Evolutionary conservation across 2,888 invertebrate genomes (phyloP).

Genomic region (Drosophila robusta): DNA sequence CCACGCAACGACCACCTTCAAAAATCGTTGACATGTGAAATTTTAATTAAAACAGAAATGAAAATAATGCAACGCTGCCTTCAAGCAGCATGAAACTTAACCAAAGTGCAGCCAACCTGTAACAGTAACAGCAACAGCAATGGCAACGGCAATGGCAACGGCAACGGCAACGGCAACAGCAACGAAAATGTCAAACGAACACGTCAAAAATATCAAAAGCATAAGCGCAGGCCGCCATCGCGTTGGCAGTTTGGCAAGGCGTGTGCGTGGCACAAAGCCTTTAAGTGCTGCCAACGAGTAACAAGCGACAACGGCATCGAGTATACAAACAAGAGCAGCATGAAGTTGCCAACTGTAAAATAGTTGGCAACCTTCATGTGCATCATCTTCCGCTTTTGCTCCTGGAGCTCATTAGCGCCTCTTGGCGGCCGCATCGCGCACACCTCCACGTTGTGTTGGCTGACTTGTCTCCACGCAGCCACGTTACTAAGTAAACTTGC

Average conservation of each 20-base stretch:
- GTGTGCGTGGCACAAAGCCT: constrained; percentile 63
- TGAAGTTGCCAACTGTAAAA: constrained; percentile 57
- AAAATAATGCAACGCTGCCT: constrained; percentile 47
- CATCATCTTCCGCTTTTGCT: constrained; percentile 18
- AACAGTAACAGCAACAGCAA: constrained; percentile 22
- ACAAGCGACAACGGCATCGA: constrained; percentile 35
- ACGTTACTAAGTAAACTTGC: constrained; percentile 8
- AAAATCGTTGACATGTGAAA: constrained; percentile 76
- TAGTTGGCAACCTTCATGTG: constrained; percentile 38
- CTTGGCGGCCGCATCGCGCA: constrained; percentile 17
- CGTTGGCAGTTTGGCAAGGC: constrained; percentile 41
- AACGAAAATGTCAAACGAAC: constrained; percentile 67
- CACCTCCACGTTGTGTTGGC: constrained; percentile 45
- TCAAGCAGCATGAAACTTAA: constrained; percentile 20
- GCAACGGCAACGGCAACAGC: constrained; percentile 6
- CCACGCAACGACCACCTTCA: constrained; percentile 43
- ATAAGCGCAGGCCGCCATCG: constrained; percentile 43
- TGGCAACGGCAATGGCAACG: constrained; percentile 4
- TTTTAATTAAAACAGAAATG: constrained; percentile 78
- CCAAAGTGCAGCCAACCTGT: constrained; percentile 40
- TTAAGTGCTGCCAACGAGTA: constrained; percentile 69
- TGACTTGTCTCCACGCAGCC: constrained; percentile 57
- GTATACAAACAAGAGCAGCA: constrained; percentile 15
- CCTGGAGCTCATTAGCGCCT: constrained; percentile 73
- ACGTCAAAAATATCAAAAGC: constrained; percentile 75